These are phyloP conservation scores for Pollenia griseotomentosa DNA, from an alignment of 2,888 invertebrate species.

Conservation along the genomic window DNA sequence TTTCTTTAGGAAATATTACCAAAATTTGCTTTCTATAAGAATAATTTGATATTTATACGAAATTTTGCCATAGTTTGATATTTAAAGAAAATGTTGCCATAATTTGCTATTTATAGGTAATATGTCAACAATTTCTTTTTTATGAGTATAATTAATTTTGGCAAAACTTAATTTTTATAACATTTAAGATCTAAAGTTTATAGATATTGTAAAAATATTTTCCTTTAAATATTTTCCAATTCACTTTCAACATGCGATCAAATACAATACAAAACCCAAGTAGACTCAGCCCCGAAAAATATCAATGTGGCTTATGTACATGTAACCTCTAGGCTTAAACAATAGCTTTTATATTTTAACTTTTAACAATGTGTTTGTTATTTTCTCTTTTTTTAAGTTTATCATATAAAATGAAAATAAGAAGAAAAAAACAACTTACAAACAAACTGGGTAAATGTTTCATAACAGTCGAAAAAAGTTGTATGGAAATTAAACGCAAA, in stretches of 20 bases:
- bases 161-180: no score
- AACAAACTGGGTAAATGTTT: conserved; percentile 11
- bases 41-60: no score
- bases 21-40: no score
- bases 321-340: conserved; percentile 40
- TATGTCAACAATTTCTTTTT: no score
- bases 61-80: no score
- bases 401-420: conserved; percentile 17
- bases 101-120: no score
- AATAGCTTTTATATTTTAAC: neutral
- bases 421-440: conserved; percentile 34
- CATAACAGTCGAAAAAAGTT: neutral
- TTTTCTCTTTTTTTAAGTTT: conserved; percentile 18
- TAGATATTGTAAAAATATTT: conserved; percentile 31
- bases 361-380: neutral
- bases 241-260: neutral
- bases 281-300: neutral
- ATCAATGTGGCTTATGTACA: neutral
- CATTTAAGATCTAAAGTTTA: conserved; percentile 22
- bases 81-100: no score
- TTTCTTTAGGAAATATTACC: no score
- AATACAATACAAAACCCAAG: neutral
- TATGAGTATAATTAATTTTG: no score
- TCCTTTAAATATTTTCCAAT: neutral
- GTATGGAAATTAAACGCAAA: conserved; percentile 22